Evolutionary conservation across 1,140 invertebrate species (phyloP).

Genomic region (Drosophila rufa): DNA sequence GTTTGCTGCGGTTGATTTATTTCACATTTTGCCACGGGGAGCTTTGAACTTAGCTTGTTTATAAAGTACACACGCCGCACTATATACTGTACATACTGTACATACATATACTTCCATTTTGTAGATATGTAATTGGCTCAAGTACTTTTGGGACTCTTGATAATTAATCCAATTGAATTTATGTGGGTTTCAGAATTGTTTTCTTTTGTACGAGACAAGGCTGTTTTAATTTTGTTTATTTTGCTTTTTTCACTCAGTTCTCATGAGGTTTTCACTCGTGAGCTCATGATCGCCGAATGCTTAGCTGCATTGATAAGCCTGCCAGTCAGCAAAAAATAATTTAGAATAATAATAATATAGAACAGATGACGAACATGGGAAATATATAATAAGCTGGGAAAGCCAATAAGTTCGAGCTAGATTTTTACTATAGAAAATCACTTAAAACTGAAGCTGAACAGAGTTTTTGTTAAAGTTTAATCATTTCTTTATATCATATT

Average conservation of each 20-base stretch:
- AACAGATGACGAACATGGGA: not conserved
- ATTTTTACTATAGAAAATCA: not conserved
- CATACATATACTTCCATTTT: constrained; percentile 1
- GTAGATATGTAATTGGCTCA: constrained; percentile 24
- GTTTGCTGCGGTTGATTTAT: constrained; percentile 52
- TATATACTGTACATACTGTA: constrained; percentile 10
- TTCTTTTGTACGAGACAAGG: constrained; percentile 23
- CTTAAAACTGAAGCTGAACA: not conserved
- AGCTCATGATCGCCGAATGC: constrained; percentile 41
- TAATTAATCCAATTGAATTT: constrained; percentile 54
- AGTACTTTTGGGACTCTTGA: constrained; percentile 29
- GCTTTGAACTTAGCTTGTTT: constrained; percentile 61
- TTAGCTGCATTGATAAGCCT: constrained; percentile 35
- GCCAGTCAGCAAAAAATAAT: constrained; percentile 6
- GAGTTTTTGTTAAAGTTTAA: not conserved
- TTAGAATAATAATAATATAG: constrained; percentile 12
- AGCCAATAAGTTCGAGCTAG: too few species aligned
- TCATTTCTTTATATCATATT: not conserved
- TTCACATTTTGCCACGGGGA: constrained; percentile 35
- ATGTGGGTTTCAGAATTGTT: constrained; percentile 31
- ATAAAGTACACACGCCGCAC: constrained; percentile 17
- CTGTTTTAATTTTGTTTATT: constrained; percentile 8
- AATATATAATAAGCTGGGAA: not conserved
- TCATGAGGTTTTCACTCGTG: constrained; percentile 32
- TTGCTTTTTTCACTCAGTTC: not conserved